Evolutionary conservation across 2,797 vertebrate species (phyloP).

Genomic region (Coregonus sp.): DNA sequence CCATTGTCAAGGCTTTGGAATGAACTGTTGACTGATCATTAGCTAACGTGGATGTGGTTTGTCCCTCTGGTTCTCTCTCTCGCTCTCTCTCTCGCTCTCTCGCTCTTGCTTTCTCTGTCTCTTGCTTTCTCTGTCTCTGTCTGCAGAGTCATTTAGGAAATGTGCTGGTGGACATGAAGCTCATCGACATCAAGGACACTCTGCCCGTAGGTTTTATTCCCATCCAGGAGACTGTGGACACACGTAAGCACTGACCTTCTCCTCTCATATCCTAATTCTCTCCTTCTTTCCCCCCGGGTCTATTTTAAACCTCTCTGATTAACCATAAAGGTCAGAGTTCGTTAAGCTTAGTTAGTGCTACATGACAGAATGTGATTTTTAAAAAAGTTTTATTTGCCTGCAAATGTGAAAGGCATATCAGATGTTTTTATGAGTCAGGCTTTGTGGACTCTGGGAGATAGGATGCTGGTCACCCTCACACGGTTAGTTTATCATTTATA

Average conservation of each 20-base stretch:
- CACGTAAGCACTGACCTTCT: slow-evolving; percentile 57
- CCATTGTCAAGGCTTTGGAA: background rate
- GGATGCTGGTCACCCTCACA: background rate
- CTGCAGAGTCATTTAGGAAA: slow-evolving; percentile 95
- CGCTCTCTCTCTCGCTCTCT: background rate
- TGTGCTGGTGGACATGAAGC: slow-evolving; percentile 97
- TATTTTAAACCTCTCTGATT: background rate
- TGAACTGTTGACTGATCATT: background rate
- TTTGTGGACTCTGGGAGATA: background rate
- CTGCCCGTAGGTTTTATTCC: slow-evolving; percentile 97
- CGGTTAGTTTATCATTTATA: slow-evolving; percentile 7
- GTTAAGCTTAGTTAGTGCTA: background rate
- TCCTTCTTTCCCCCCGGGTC: background rate
- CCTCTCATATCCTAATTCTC: background rate
- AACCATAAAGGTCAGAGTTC: background rate
- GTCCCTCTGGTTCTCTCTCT: background rate
- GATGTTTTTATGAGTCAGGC: background rate
- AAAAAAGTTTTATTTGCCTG: background rate
- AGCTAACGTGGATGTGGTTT: background rate
- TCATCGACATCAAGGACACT: slow-evolving; percentile 98
- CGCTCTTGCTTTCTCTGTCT: slow-evolving; percentile 21
- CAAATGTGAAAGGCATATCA: background rate
- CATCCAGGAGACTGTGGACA: slow-evolving; percentile 96
- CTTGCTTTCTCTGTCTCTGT: background rate
- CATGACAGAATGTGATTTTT: background rate